A percentile compares a stretch with the other conserved stretches of the same genome.
Conservation (phyloP, 1,140 invertebrate species). For the Nymphalis io region DNA sequence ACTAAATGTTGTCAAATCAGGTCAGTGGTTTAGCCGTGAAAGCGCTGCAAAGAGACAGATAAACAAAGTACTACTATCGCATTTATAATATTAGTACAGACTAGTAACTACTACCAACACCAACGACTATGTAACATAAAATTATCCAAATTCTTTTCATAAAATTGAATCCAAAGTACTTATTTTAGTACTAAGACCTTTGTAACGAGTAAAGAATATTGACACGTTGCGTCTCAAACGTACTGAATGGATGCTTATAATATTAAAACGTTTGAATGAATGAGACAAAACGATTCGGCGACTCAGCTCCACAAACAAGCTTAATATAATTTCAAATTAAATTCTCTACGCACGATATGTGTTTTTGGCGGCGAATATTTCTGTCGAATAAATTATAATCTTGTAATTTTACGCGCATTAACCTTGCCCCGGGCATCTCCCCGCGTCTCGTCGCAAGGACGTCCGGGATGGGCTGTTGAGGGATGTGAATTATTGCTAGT, state of each 20-base stretch:
- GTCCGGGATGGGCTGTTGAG: neutral
- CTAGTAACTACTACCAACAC: too few relatives aligned
- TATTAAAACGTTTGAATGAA: constrained; percentile 15
- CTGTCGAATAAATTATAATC: constrained; percentile 9
- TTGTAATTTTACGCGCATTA: constrained; percentile 11
- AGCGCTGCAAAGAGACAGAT: too few relatives aligned
- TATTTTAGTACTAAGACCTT: neutral
- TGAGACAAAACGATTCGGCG: neutral
- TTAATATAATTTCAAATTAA: constrained; percentile 19
- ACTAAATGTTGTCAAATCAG: too few relatives aligned
- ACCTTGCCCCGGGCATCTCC: neutral
- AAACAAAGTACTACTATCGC: too few relatives aligned
- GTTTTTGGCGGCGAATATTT: constrained; percentile 6
- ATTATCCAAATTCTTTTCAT: too few relatives aligned
- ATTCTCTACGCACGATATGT: constrained; percentile 11
- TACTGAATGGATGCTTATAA: constrained; percentile 6
- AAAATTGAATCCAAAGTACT: too few relatives aligned
- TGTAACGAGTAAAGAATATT: neutral
- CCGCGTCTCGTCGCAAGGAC: neutral
- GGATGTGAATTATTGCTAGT: neutral
- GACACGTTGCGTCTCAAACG: neutral
- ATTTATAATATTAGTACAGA: too few relatives aligned
- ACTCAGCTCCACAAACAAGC: constrained; percentile 13
- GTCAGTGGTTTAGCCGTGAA: too few relatives aligned
- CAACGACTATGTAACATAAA: too few relatives aligned